Evolutionary conservation across 2,113 vertebrate species (phyloP), one percentile per base, ranked within the genome.

Genomic region (Piaya cayana): DNA sequence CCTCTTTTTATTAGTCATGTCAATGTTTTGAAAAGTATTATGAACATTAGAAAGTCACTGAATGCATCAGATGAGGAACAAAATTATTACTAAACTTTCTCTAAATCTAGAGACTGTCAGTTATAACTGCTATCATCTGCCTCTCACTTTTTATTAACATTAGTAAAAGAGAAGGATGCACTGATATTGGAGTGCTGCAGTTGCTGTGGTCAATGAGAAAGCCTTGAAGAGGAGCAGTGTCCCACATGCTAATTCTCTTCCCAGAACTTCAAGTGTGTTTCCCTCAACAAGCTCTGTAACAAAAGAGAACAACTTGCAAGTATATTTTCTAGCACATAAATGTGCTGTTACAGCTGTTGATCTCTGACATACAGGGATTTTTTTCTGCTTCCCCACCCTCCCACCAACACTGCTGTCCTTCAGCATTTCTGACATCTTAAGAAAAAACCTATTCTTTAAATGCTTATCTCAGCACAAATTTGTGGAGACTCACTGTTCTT

Each of bases 1-100:
- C 2, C 2, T 65, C 12, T 71, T 82, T 59, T 36, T 15, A 15
- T 80, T 82, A 50, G 55, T 67, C 29, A 47, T 50, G 27, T 36
- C 42, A 43, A 53, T 75, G 55, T 80, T 95, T 82, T 82, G 77
- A 93, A 78, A 91, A 76, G 30, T 36, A 78, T 71, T 84, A 76
- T 0, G 1, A 75, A 42, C 36, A 32, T 43, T 36, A 62, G 39
- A 80, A 85, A 63, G 72, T 72, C 6, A 19, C 32, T 84, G 42
- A 59, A 86, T 11, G 9, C 19, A 67, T 32, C 36, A 69, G 34
- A 72, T 15, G 37, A 70, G 2, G 6, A 91, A 37, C 12, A 74
- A 77, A 80, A 86, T 72, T 74, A 55, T 74, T 50, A 67, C 77
- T 88, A 81, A 36, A 75, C 29, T 68, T 84, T 81, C 91, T 60